Evolutionary conservation across 1,140 invertebrate species (phyloP), one percentile per base, ranked within the genome.

Genomic region (Drosophila prosaltans): DNA sequence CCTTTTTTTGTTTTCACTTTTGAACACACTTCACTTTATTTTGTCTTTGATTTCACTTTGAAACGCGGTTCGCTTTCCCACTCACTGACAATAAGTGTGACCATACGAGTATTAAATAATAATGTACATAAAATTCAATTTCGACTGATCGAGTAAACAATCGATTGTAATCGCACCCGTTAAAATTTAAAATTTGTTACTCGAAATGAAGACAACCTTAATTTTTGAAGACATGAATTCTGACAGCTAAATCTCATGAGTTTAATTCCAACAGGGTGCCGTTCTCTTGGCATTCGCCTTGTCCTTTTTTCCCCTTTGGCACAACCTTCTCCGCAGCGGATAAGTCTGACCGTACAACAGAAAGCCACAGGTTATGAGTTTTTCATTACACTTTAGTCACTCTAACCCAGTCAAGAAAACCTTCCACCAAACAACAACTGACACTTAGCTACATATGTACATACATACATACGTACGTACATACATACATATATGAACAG

Each of bases 341-440:
- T 58, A 83, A 72, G 83, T 88, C 72, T 88, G 79, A 85, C 82
- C 83, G 81, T 83, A 85, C 79, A 71, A 74, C 82, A 69, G 72
- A 86, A 89, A 86, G 82, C 82, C 82, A 86, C 82, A 86, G 82
- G 82, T 86, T 86, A 86, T 88, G 82, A 88, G 82, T 86, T 79
- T 88, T 83, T 86, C 82, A 86, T 88, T 86, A 88, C 72, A 63
- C 70, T 77, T 69, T 26, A 51, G 75, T 55, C 63, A 57, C 75
- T 74, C 80, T 61, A 69, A 73, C 69, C n/a, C 21, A 16, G 45
- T 7, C 16, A 10, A 5, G 32, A n/a, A 43, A 48, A 28, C 51
- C 51, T 40, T 28, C n/a, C 3, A 3, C 0, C 60, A 51, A 51
- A 51, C 45, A 51, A 51, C 43, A 63, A 51, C 32, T n/a, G 9